Conservation (phyloP, 2,113 vertebrate genomes). For the Raja brachyura region DNA sequence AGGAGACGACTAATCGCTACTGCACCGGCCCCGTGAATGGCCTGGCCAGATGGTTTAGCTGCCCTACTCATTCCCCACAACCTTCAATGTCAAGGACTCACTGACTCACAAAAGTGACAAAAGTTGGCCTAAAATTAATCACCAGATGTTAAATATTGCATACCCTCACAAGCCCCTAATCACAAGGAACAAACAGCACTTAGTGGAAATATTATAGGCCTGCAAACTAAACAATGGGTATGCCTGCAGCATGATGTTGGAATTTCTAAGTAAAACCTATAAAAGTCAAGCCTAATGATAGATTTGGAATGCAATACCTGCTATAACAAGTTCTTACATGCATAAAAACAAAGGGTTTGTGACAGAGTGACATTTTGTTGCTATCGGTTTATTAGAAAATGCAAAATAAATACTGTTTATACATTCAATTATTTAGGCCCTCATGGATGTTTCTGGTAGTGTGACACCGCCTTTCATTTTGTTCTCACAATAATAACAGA, state of each 20-base stretch:
- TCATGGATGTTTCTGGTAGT: background rate
- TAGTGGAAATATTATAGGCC: background rate
- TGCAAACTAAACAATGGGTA: background rate
- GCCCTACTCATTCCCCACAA: background rate
- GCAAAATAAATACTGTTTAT: background rate
- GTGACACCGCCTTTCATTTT: background rate
- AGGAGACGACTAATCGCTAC: background rate
- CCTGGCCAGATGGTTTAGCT: background rate
- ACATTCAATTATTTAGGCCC: background rate
- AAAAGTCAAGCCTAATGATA: background rate
- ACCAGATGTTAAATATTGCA: background rate
- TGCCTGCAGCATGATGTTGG: background rate
- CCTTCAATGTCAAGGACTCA: background rate
- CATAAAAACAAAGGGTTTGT: constrained; percentile 29
- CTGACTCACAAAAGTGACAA: background rate
- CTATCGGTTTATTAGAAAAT: background rate
- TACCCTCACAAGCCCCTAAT: no score
- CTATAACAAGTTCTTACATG: constrained; percentile 24
- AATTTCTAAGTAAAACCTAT: background rate
- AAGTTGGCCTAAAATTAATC: background rate
- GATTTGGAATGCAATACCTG: background rate
- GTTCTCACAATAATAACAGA: background rate
- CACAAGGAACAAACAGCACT: background rate
- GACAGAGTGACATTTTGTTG: constrained; percentile 16
- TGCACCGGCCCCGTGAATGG: background rate